Evolutionary conservation across 1,140 invertebrate genomes (phyloP).

Genomic region (Heliothis virescens): DNA sequence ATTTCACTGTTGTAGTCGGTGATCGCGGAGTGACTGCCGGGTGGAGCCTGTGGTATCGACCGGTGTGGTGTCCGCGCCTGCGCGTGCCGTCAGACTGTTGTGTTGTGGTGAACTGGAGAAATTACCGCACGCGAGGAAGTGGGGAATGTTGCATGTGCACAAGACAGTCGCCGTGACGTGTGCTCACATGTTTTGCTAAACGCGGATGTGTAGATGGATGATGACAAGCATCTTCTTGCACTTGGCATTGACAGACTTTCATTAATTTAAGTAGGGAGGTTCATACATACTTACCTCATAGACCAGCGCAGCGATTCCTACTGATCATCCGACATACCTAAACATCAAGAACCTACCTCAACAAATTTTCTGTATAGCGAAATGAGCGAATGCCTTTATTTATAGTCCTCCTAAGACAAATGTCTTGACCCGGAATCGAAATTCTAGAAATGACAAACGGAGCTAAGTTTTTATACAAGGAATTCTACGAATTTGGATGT

Average conservation of each 20-base stretch:
- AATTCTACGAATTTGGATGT: too few relatives aligned
- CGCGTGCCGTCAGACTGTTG: neutral
- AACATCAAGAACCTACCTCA: too few relatives aligned
- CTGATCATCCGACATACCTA: too few relatives aligned
- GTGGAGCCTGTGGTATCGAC: neutral
- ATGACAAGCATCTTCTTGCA: constrained; percentile 1
- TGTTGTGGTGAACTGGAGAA: neutral
- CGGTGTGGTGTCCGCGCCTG: neutral
- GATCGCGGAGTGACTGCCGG: neutral
- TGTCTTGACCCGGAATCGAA: too few relatives aligned
- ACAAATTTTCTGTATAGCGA: too few relatives aligned
- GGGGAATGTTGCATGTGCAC: neutral
- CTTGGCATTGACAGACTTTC: constrained; percentile 23
- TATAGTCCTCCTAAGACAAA: too few relatives aligned
- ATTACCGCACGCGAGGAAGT: constrained; percentile 1
- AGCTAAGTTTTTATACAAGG: too few relatives aligned
- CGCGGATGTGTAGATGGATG: neutral
- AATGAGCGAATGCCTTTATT: too few relatives aligned
- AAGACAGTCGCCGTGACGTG: neutral
- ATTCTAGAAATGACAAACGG: too few relatives aligned
- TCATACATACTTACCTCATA: too few relatives aligned
- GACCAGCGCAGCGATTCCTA: too few relatives aligned
- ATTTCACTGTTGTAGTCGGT: constrained; percentile 28
- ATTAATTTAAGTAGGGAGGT: too few relatives aligned
- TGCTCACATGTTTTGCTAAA: neutral